Evolutionary conservation across 2,888 invertebrate species (phyloP), one percentile per base, ranked within the genome.

Genomic region (Heteromyza rotundicornis): DNA sequence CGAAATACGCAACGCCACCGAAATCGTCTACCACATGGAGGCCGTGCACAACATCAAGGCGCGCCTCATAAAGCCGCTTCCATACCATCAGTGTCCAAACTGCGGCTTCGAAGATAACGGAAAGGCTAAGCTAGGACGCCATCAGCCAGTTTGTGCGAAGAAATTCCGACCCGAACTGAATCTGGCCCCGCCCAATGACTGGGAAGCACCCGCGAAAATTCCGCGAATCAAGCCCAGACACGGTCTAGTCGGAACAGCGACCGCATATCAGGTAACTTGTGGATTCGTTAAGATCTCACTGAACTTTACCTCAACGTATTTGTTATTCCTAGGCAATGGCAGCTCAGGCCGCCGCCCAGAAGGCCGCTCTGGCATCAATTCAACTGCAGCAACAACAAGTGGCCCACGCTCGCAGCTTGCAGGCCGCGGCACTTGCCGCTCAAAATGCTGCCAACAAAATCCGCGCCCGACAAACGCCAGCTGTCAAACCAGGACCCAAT

Each of bases 41-140:
- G 90, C 91, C 0, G 90, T 92, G 76, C 97, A 97, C 81, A 91
- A 91, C 70, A 89, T 92, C 16, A 87, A 91, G 71, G 95, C 94
- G 3, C 89, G 92, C 65, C 84, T 96, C 63, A 94, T 95, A 74
- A 87, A 93, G 67, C 92, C 94, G 1, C 91, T 92, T 23, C 90
- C 93, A 0, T 92, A 92, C 81, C 95, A 95, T 81, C 94, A 95
- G 79, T 97, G 96, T 80, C 91, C 93, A 0, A 92, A 94, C 78
- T 97, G 97, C 85, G 92, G 94, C 1, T 96, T 95, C 78, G 96
- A 97, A 81, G 95, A 95, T 73, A 95, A 95, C 76, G 93, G 94
- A 59, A 96, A 95, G 83, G 93, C 93, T 24, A 95, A 95, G 83
- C 84, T 96, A 71, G 92, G 92, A 0, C 88, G 95, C 40, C 97